Conservation (phyloP, 2,888 invertebrate genomes). For the Tetrapedia diversipes region DNA sequence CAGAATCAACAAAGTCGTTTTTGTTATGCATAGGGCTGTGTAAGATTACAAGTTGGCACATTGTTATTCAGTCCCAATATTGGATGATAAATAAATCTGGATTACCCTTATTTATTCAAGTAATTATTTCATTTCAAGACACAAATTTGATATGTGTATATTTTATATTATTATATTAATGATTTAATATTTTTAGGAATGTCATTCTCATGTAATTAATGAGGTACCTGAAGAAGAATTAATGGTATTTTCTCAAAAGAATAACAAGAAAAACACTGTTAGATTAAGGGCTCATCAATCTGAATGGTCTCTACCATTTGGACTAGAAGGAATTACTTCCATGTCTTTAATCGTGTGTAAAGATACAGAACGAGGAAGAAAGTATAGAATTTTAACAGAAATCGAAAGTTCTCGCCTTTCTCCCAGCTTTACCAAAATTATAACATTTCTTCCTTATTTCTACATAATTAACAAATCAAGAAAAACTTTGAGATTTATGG, state of each 20-base stretch:
- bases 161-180: conserved; percentile 3
- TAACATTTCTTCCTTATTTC: conserved; percentile 91
- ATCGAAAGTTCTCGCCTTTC: conserved; percentile 89
- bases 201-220: conserved; percentile 86
- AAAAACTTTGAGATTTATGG: conserved; percentile 88
- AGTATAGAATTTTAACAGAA: conserved; percentile 89
- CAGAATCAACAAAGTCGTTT: conserved; percentile 87
- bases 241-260: conserved; percentile 87
- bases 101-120: conserved; percentile 91
- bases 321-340: conserved; percentile 88
- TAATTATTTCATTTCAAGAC: conserved; percentile 74
- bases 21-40: conserved; percentile 88
- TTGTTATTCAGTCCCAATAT: conserved; percentile 91
- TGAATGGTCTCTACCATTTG: conserved; percentile 87
- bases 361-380: conserved; percentile 88
- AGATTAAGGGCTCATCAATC: conserved; percentile 86
- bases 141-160: not conserved
- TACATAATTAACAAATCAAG: conserved; percentile 89
- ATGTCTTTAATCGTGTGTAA: conserved; percentile 90
- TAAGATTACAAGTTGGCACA: conserved; percentile 86
- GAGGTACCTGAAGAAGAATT: conserved; percentile 87
- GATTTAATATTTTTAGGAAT: conserved; percentile 83
- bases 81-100: conserved; percentile 96
- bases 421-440: conserved; percentile 90
- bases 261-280: conserved; percentile 84